Evolutionary conservation across 2,797 vertebrate genomes (phyloP), one percentile per base, ranked within the genome.

Genomic region (Eulemur mongoz): DNA sequence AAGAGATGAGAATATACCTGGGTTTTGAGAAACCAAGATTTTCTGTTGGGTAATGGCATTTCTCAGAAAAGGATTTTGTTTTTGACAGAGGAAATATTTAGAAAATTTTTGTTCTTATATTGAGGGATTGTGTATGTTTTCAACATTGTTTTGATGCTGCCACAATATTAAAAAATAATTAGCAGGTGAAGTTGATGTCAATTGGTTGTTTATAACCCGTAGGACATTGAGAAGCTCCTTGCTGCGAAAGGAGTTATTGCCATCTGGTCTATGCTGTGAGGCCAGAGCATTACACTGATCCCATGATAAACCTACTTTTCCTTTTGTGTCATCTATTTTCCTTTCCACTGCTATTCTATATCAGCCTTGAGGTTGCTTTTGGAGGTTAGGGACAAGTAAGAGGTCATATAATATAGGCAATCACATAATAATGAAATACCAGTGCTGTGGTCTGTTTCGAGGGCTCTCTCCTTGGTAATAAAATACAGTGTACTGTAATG

Each of bases 51-150:
- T 35, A 63, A 32, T 73, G 45, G 85, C 93, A 15, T 97, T 50
- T 94, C 93, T 92, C 78, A 82, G 72, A 84, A 94, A 85, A 93
- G 15, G 4, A 89, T 84, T 78, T 98, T 59, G 54, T 40, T 89
- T 84, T 78, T 67, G 27, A 82, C 20, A 54, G 63, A 85, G 35
- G 73, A 93, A 94, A 78, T 61, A 48, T 89, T 78, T 84, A 80
- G 17, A 6, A 38, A 14, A 4, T 63, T 6, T 32, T 91, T 80
- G 2, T 18, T 88, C 27, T 23, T 83, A 38, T 69, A 22, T 81
- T 90, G 72, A 93, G 40, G 50, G 50, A 57, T 65, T 63, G 27
- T 95, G 7, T 67, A 30, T 65, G 5, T 95, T 73, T 89, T 95
- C 59, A 91, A n/a, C 63, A 57, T 54, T 93, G 35, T 81, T 92